Evolutionary conservation across 1,140 invertebrate genomes (phyloP), one percentile per base, ranked within the genome.

Genomic region (Copidosoma floridanum): DNA sequence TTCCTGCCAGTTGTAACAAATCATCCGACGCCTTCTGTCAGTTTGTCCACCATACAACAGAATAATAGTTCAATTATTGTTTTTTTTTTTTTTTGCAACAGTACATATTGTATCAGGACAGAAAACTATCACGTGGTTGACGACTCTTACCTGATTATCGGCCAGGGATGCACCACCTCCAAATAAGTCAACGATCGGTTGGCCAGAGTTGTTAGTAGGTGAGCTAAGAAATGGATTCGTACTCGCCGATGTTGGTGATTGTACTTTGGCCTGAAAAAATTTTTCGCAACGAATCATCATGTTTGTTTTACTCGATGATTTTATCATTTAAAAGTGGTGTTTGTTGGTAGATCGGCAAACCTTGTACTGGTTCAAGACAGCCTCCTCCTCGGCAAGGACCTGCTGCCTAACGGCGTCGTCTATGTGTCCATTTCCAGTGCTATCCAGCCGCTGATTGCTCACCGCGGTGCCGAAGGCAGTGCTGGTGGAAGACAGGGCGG

Each of bases 321-420:
- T n/a, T n/a, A n/a, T n/a, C n/a, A n/a, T n/a, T n/a, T n/a, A n/a
- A n/a, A n/a, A n/a, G n/a, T n/a, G n/a, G n/a, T n/a, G n/a, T n/a
- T n/a, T n/a, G n/a, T n/a, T n/a, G n/a, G n/a, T n/a, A n/a, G n/a
- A n/a, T n/a, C n/a, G n/a, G n/a, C n/a, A 75, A 82, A 95, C 94
- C 87, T 96, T 97, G 71, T 96, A 93, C 75, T 96, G 92, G 80
- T 94, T 95, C 83, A 98, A 89, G 29, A 90, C 91, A 26, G 93
- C 92, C 78, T 96, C 94, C 80, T 98, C 95, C 76, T 98, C 95
- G 44, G 95, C 95, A 26, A 98, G 81, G 29, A 89, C 92, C 75
- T 93, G 89, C 68, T 91, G 88, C 70, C 91, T 89, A 2, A 95
- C 80, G 56, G 86, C 87, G 68, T 97, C 94, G 68, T 95, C 92